Conservation (phyloP, 2,888 invertebrate genomes). For the Ophraella communa region DNA sequence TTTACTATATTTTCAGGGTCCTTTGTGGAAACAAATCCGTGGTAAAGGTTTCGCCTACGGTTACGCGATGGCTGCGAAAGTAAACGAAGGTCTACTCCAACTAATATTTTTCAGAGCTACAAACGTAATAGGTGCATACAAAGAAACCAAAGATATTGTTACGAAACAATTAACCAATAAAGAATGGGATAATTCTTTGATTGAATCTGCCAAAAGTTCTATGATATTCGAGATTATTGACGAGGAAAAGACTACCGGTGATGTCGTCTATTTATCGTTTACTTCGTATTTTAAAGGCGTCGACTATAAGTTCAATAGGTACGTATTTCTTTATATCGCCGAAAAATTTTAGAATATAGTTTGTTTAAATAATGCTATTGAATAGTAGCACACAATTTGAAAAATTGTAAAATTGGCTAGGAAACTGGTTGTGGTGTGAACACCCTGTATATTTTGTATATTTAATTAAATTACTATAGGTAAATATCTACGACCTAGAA, state of each 20-base stretch:
- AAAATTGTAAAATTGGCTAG: no score
- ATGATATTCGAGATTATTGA: constrained; percentile 87
- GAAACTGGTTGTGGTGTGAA: no score
- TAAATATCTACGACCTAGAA: no score
- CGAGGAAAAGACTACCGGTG: constrained; percentile 78
- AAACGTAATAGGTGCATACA: constrained; percentile 80
- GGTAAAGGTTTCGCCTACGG: constrained; percentile 87
- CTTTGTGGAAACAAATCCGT: constrained; percentile 87
- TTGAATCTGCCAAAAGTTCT: constrained; percentile 85
- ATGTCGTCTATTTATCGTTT: constrained; percentile 76
- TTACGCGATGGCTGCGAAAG: constrained; percentile 70
- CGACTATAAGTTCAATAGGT: constrained; percentile 73
- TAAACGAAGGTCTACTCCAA: constrained; percentile 74
- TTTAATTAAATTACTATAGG: no score
- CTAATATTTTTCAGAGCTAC: constrained; percentile 79
- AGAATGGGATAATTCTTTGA: constrained; percentile 74
- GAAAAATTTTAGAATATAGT: neutral
- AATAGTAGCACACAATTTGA: no score
- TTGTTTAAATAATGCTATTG: neutral
- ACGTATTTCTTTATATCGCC: constrained; percentile 30
- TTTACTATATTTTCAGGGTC: constrained; percentile 73
- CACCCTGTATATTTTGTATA: no score
- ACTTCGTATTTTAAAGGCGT: constrained; percentile 73
- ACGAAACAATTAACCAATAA: constrained; percentile 69
- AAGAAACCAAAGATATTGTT: constrained; percentile 76